A percentile compares a stretch with the other conserved stretches of the same genome.
Evolutionary conservation across 2,888 invertebrate genomes (phyloP).

Genomic region (Oligia latruncula): DNA sequence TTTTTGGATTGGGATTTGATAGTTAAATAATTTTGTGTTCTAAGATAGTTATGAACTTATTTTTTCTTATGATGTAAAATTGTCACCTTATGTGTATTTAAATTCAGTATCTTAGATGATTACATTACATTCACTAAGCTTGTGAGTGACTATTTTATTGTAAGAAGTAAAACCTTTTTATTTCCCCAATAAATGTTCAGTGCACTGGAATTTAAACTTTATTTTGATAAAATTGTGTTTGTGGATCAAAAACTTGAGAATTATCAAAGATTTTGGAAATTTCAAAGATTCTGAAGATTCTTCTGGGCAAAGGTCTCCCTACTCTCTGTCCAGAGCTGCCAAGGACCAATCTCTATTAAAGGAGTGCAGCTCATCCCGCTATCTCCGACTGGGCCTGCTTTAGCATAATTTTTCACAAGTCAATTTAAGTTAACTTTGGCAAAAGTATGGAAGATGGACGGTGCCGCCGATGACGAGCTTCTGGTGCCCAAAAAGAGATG

Average conservation of each 20-base stretch:
- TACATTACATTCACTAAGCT: neutral
- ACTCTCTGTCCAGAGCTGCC: neutral
- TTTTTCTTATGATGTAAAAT: neutral
- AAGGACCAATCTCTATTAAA: neutral
- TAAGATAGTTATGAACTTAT: neutral
- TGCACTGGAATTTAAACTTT: neutral
- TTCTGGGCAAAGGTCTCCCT: neutral
- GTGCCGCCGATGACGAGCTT: too few species aligned
- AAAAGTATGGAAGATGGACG: neutral
- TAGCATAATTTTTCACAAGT: neutral
- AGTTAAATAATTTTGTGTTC: neutral
- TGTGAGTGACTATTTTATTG: neutral
- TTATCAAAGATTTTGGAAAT: neutral
- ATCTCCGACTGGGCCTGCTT: neutral
- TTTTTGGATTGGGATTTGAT: conserved; percentile 21
- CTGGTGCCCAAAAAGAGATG: neutral
- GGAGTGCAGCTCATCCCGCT: neutral
- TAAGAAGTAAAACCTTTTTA: neutral
- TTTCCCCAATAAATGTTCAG: neutral
- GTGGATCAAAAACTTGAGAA: neutral
- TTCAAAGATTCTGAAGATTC: too few species aligned
- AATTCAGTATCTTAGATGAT: neutral
- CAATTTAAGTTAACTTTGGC: neutral
- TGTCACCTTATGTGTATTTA: neutral
- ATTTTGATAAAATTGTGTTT: neutral